These are phyloP conservation scores for Lingula anatina DNA, from an alignment of 2,888 invertebrate genomes.

Conservation along the genomic window DNA sequence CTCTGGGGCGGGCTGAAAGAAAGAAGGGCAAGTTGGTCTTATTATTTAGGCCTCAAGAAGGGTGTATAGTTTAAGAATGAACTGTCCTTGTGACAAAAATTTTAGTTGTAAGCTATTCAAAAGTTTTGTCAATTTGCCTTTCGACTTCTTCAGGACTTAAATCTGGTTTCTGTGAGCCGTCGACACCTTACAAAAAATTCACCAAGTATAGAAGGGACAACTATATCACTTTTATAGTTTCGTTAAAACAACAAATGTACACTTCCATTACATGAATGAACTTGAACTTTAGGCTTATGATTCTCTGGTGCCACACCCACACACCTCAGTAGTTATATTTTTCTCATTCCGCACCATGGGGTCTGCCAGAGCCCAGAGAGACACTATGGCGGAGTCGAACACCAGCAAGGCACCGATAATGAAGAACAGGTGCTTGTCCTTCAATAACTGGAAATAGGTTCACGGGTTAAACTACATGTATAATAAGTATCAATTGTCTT, in stretches of 20 bases:
- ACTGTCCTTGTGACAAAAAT: neutral
- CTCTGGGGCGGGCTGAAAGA: conserved; percentile 26
- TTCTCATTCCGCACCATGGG: conserved; percentile 73
- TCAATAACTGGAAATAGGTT: conserved; percentile 63
- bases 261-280: too few relatives aligned
- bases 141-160: too few relatives aligned
- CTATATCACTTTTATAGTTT: too few relatives aligned
- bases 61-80: neutral
- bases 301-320: conserved; percentile 3
- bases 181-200: too few relatives aligned
- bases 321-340: conserved; percentile 33
- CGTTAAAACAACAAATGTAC: too few relatives aligned
- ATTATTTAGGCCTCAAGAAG: neutral
- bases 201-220: too few relatives aligned
- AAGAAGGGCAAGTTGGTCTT: neutral
- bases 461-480: too few relatives aligned
- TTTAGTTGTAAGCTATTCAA: neutral
- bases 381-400: conserved; percentile 77
- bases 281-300: too few relatives aligned
- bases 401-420: conserved; percentile 76
- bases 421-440: conserved; percentile 82
- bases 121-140: neutral
- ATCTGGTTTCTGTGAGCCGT: too few relatives aligned
- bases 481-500: too few relatives aligned
- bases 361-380: conserved; percentile 78